phyloP scores from a whole-genome alignment of 2,113 vertebrate genomes.

The Python bivittatus region DNA sequence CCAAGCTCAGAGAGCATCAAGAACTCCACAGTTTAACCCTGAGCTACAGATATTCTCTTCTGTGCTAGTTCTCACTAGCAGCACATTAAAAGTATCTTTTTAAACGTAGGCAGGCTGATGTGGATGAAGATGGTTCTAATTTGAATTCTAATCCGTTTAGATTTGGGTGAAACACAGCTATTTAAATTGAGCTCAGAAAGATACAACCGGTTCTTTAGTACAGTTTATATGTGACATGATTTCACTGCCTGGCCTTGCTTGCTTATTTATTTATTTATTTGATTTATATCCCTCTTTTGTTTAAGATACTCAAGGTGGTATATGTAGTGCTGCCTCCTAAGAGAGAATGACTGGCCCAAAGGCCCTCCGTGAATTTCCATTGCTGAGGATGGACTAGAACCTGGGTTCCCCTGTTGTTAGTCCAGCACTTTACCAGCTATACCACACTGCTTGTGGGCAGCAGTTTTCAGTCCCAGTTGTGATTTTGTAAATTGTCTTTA shows the following conservation, averaged over 20 bases:
- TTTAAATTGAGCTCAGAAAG: background rate
- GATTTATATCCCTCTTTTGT: too few species aligned
- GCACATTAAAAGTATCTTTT: background rate
- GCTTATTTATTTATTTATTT: too few species aligned
- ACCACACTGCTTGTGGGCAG: background rate
- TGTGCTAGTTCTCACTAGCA: background rate
- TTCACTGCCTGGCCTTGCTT: too few species aligned
- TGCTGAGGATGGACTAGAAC: background rate
- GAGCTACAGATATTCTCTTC: background rate
- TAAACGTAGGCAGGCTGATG: background rate
- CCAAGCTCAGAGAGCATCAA: background rate
- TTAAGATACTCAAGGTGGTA: background rate
- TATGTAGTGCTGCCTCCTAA: background rate
- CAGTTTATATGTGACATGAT: background rate
- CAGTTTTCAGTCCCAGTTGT: background rate
- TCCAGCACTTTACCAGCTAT: background rate
- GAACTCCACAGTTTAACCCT: background rate
- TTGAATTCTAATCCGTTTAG: background rate
- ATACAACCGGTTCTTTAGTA: background rate
- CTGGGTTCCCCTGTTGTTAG: background rate
- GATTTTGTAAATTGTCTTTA: background rate
- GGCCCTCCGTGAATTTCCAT: background rate
- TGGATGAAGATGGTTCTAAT: background rate
- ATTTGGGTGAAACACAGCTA: background rate
- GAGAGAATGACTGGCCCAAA: background rate